Percentiles rank a stretch among this genome's conserved stretches.
These are phyloP conservation scores for Eueides isabella DNA, from an alignment of 1,140 invertebrate species.

Conservation along the genomic window DNA sequence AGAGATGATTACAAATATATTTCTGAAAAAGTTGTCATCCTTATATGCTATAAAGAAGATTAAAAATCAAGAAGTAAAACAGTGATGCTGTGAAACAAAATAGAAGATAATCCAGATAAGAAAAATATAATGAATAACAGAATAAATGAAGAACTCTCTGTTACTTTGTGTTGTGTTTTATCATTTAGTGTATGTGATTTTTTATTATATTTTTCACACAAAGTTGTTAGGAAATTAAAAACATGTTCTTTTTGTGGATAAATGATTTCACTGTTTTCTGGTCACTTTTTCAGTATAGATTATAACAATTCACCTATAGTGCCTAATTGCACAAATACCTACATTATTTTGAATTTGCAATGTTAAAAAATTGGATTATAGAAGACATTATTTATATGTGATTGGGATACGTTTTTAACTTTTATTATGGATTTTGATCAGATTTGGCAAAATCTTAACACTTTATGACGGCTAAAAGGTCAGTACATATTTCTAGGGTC, in stretches of 20 bases:
- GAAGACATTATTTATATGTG: conserved; percentile 35
- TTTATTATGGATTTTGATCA: conserved; percentile 42
- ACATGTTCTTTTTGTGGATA: conserved; percentile 48
- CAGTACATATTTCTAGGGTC: conserved; percentile 72
- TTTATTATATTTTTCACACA: conserved; percentile 14
- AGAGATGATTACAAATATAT: neutral
- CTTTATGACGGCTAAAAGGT: conserved; percentile 63
- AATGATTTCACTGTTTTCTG: conserved; percentile 72
- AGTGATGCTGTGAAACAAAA: neutral
- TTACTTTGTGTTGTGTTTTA: conserved; percentile 13
- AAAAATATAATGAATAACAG: conserved; percentile 15
- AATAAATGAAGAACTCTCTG: neutral
- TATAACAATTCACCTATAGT: conserved; percentile 67
- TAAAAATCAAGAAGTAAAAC: neutral
- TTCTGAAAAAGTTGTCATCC: no score
- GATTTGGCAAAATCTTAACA: conserved; percentile 51
- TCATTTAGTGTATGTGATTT: conserved; percentile 10
- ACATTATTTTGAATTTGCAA: conserved; percentile 53
- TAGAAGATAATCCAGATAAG: conserved; percentile 11
- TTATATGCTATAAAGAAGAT: conserved; percentile 6
- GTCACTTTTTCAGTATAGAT: conserved; percentile 77
- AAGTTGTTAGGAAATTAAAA: conserved; percentile 22
- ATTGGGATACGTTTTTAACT: conserved; percentile 47
- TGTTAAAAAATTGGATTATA: conserved; percentile 38
- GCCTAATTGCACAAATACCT: conserved; percentile 48